Base-by-base conservation (phyloP, 2,888 invertebrate genomes). In the Euphydryas editha region DNA sequence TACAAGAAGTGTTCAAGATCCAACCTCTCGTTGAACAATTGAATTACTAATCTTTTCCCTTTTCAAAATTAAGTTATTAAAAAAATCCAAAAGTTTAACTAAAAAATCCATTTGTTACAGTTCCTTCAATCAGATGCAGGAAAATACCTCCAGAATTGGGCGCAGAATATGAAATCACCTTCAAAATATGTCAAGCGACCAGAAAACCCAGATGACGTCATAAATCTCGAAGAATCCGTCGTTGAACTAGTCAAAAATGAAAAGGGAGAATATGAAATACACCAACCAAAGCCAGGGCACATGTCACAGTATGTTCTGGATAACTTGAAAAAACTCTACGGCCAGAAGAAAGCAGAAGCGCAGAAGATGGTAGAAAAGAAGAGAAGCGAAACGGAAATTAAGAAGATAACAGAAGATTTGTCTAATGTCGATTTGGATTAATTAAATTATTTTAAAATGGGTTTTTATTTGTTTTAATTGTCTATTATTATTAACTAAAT, bases 91-190 rank as follows among this genome's bases (percentile, higher is more conserved):
- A n/a, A n/a, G n/a, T n/a, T n/a, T n/a, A n/a, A n/a, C n/a, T n/a
- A n/a, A n/a, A n/a, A n/a, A n/a, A 8, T 30, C 30, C 4, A 30
- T 30, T 36, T 15, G 15, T 39, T 80, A 75, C 82, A 94, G 93
- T 83, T 85, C 69, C 82, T 89, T 0, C 85, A 92, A 70, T 83
- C 92, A 1, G 92, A 93, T 11, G 93, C 92, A 0, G 89, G 93
- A 0, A 88, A 93, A 44, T 95, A 94, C 88, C 84, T 95, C 11
- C 90, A 94, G 66, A 88, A 82, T 51, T 95, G 95, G 95, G 94
- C 94, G 0, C 88, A 94, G 67, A 93, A 92, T 71, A 92, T 94
- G 89, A 90, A 85, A 67, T 75, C 78, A 2, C 87, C 88, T 0
- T 76, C 76, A 2, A 81, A 82, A 36, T 63, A 69, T 0, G 37